Evolutionary conservation across 2,113 vertebrate species (phyloP).

Genomic region (Gallinago undulata): DNA sequence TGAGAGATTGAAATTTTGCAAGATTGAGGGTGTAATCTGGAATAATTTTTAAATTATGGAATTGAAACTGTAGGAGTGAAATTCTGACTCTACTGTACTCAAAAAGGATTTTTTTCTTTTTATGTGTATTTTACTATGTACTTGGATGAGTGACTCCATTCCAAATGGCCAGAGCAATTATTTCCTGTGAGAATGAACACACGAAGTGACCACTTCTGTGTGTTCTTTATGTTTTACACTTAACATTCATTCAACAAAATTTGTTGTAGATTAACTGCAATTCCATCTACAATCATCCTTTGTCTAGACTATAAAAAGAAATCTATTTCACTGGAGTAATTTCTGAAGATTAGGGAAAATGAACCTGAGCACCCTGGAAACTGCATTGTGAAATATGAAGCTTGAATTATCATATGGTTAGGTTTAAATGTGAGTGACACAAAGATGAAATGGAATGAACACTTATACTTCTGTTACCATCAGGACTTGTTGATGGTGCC

Average conservation of each 20-base stretch:
- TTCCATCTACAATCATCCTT: background rate
- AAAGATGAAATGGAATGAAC: background rate
- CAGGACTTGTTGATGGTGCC: background rate
- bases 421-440: background rate
- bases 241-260: background rate
- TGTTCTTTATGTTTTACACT: background rate
- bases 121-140: background rate
- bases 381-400: background rate
- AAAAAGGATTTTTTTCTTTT: background rate
- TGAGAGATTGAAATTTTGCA: background rate
- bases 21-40: background rate
- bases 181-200: background rate
- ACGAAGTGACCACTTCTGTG: background rate
- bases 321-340: background rate
- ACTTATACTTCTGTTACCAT: background rate
- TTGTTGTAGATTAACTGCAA: background rate
- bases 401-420: background rate
- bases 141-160: background rate
- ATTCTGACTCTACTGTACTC: background rate
- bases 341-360: background rate
- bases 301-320: background rate
- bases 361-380: background rate
- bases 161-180: background rate
- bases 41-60: background rate
- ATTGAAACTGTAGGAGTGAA: background rate